Conservation (phyloP, 2,797 vertebrate genomes). For the Gouania willdenowi region DNA sequence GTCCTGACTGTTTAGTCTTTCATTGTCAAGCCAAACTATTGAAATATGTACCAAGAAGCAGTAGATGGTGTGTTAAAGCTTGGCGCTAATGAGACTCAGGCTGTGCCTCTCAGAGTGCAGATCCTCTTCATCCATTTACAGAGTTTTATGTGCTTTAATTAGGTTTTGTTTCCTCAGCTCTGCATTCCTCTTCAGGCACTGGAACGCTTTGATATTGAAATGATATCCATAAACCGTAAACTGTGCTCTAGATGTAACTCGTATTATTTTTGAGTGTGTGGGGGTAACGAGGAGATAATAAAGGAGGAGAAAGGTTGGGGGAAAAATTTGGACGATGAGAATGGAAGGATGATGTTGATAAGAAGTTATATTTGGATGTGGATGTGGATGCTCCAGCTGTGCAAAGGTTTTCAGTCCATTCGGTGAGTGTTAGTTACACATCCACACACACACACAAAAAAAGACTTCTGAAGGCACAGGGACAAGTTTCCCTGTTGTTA, state of each 20-base stretch:
- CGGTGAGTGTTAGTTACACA: neutral
- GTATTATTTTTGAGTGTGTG: conserved; percentile 8
- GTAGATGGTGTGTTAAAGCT: neutral
- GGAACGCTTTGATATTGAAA: conserved; percentile 69
- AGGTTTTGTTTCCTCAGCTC: conserved; percentile 46
- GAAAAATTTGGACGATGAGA: conserved; percentile 22
- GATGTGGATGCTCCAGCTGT: conserved; percentile 53
- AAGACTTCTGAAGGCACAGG: neutral
- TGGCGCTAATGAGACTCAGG: conserved; percentile 1
- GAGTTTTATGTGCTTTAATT: conserved; percentile 48
- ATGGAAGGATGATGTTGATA: conserved; percentile 35
- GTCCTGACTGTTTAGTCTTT: no score
- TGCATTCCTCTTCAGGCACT: conserved; percentile 35
- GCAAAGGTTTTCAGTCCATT: conserved; percentile 31
- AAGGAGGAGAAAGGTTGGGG: neutral
- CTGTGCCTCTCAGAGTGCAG: neutral
- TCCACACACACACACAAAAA: no score
- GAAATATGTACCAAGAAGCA: no score
- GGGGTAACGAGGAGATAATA: conserved; percentile 1
- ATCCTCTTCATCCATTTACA: conserved; percentile 11
- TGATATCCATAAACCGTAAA: conserved; percentile 44
- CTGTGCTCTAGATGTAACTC: conserved; percentile 25
- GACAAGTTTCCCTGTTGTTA: no score
- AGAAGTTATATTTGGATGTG: conserved; percentile 57
- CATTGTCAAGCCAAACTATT: no score